Conservation (phyloP, 2,888 invertebrate genomes). For the Gymnosoma rotundatum region DNA sequence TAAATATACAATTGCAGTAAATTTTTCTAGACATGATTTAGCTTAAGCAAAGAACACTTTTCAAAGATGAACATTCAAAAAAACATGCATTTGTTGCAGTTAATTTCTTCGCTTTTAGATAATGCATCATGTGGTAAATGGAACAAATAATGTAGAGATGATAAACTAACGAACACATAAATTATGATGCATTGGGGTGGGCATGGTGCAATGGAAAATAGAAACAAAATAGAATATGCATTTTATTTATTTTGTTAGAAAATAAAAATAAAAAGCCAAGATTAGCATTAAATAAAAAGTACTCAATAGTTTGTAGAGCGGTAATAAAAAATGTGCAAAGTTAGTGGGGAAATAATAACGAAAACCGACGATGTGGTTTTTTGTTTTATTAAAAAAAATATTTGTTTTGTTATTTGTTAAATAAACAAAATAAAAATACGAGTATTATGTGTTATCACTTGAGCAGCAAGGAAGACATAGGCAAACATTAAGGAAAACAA, state of each 20-base stretch:
- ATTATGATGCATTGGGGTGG: slow-evolving; percentile 42
- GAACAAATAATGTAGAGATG: slow-evolving; percentile 41
- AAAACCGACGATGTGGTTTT: slow-evolving; percentile 28
- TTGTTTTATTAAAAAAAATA: slow-evolving; percentile 1
- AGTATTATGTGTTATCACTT: slow-evolving; percentile 32
- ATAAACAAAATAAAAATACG: background rate
- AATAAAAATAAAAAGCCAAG: slow-evolving; percentile 28
- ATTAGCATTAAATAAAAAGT: slow-evolving; percentile 36
- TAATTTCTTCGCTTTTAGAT: slow-evolving; percentile 28
- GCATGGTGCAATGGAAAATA: slow-evolving; percentile 11
- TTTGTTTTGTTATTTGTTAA: background rate
- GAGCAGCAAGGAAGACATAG: background rate
- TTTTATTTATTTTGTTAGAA: slow-evolving; percentile 34
- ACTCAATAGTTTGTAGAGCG: slow-evolving; percentile 55
- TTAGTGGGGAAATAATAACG: slow-evolving; percentile 38
- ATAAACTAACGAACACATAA: slow-evolving; percentile 44
- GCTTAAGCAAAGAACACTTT: no score
- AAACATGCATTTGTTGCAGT: slow-evolving; percentile 21
- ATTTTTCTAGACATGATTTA: background rate
- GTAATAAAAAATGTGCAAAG: slow-evolving; percentile 47
- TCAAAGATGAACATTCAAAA: slow-evolving; percentile 19
- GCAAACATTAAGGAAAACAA: no score
- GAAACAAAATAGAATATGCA: slow-evolving; percentile 27
- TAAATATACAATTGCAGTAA: background rate
- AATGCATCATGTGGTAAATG: slow-evolving; percentile 64